Conservation (phyloP, 2,113 vertebrate species). For the Anoplopoma fimbria region DNA sequence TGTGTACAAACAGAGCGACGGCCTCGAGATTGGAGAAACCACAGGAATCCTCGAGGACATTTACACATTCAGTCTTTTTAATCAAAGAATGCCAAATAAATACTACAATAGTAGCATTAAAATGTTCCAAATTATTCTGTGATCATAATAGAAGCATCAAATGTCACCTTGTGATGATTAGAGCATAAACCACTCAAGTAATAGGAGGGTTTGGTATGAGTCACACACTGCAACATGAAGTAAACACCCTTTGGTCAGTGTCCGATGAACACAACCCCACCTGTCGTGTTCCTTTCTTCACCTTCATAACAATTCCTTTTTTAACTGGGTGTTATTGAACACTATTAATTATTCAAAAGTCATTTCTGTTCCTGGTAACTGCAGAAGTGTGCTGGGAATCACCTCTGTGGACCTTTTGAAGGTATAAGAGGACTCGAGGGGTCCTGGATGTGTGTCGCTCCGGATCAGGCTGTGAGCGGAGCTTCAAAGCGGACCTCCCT, state of each 20-base stretch:
- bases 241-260: background rate
- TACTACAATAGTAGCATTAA: background rate
- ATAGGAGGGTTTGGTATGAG: no score
- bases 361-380: background rate
- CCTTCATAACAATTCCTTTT: background rate
- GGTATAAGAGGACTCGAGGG: constrained; percentile 3
- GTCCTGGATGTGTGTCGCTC: constrained; percentile 58
- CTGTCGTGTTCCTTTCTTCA: background rate
- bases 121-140: background rate
- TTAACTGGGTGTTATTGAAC: background rate
- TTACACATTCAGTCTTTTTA: background rate
- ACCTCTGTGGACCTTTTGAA: background rate
- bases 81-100: background rate
- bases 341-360: background rate
- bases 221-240: no score
- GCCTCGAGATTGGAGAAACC: constrained; percentile 29
- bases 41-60: background rate
- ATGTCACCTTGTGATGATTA: background rate
- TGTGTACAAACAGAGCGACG: constrained; percentile 81
- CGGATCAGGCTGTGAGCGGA: constrained; percentile 34
- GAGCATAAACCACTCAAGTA: background rate
- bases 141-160: background rate
- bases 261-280: background rate
- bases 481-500: constrained; percentile 72
- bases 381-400: background rate